Base-by-base conservation (phyloP, 92 coral and sea anemone genomes). In the Nematostella vectensis region DNA sequence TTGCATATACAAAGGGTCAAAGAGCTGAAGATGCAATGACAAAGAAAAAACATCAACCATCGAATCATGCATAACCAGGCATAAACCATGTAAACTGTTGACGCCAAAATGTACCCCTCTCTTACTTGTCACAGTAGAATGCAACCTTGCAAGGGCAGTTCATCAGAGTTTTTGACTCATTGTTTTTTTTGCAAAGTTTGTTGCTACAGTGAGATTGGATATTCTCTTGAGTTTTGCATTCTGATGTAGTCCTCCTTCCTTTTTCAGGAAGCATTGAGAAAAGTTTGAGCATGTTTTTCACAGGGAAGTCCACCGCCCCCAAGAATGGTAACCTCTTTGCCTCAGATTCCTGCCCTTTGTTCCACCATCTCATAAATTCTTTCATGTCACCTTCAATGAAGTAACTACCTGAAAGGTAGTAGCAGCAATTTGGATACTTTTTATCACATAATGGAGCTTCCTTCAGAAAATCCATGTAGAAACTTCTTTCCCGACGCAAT, bases 311-410 rank as follows among this genome's bases (percentile, higher is more conserved):
- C 20, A 81, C 79, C 1, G 59, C 83, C 3, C 22, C 58, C 44
- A 74, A 29, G 55, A 84, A 83, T 21, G 88, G 80, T 0, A 84
- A 67, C 43, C 83, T 65, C 28, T 49, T 75, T 50, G 56, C 83
- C 52, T 84, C 88, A 24, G 88, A 79, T 47, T 84, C 74, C 48
- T 84, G 83, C 10, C 83, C 88, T 16, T 54, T 68, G 61, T 75
- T 83, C 27, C 63, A 67, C 56, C 55, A 59, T 42, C 66, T 47
- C 38, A 16, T 26, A 17, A 71, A 71, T 30, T 75, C 68, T 0
- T 25, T n/a, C 23, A 26, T 21, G 8, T 83, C 29, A 0, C 15
- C 0, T 9, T 60, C 65, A 0, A 28, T 0, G 15, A 61, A 0
- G 36, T 58, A 56, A 52, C 68, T 44, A 1, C 0, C 2, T 61